Base-by-base conservation (phyloP, 2,113 vertebrate genomes). In the Sylvia atricapilla region DNA sequence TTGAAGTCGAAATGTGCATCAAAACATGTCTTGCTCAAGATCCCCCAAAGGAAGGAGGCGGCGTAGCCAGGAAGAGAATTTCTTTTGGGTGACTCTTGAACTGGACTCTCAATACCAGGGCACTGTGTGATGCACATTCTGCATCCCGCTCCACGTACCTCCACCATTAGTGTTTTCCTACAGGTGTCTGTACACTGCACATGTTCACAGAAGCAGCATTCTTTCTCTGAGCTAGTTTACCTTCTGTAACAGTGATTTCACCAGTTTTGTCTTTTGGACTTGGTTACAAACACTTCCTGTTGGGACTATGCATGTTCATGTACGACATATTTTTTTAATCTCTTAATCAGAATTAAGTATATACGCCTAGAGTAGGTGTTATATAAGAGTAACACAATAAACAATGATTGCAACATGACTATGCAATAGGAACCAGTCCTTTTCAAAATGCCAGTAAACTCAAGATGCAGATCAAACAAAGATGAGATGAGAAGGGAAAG, bases 281-380 rank as follows among this genome's bases (percentile, higher is more conserved):
- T 76, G 52, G 56, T 49, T 50, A 64, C 33, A 67, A 37, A 58
- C 37, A 8, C 62, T 88, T 76, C 55, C 59, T 78, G 2, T 39
- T n/a, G 46, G 30, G 18, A 50, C 18, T 30, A 5, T 41, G 53
- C 4, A 1, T 43, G 47, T 56, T 85, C 73, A 10, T 25, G 22
- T 50, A 58, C 0, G 1, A 47, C 28, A 5, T 43, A 5, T 23
- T 46, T 73, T 78, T 73, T 94, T 52, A 85, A 94, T 94, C 82
- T 87, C 28, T 46, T 59, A 56, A 77, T 95, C 75, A 67, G 50
- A 58, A 74, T 80, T 63, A 90, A 74, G 68, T 52, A 44, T 19
- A 52, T 80, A 94, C 9, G 3, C 94, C 82, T 88, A 47, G 85
- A 92, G 79, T 91, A 91, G 89, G 37, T 80, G n/a, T 88, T 95